Conservation (phyloP, 64 coral and sea anemone genomes). For the Platygyra sinensis region DNA sequence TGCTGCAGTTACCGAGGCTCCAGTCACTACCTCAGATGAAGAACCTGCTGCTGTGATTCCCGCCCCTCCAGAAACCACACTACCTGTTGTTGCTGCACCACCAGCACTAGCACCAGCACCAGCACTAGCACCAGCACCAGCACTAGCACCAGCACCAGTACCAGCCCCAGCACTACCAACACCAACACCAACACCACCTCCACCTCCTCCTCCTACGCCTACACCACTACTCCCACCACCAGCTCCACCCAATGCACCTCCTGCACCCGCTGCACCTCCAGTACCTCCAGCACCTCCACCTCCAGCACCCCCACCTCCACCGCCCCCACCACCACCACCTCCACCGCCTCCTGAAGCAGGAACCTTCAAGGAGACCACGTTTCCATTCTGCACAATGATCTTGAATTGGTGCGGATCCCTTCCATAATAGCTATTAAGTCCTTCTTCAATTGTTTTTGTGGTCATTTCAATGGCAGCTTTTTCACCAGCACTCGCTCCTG, state of each 20-base stretch:
- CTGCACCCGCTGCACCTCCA: conserved; percentile 1
- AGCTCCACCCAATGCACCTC: neutral
- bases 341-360: neutral
- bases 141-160: too few relatives aligned
- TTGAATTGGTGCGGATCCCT: neutral
- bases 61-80: too few relatives aligned
- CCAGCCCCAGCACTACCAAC: neutral
- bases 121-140: neutral
- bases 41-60: too few relatives aligned
- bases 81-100: neutral
- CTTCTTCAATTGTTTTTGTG: conserved; percentile 26
- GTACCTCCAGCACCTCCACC: neutral
- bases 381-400: neutral
- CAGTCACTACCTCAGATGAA: neutral
- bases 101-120: neutral
- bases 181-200: neutral
- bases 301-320: neutral
- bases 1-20: neutral
- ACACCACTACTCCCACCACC: neutral
- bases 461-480: conserved; percentile 30
- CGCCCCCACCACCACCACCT: neutral
- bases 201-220: neutral
- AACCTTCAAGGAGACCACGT: neutral
- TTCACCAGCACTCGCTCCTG: conserved; percentile 58
- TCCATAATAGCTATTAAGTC: conserved; percentile 15